Evolutionary conservation across 2,888 invertebrate genomes (phyloP).

Genomic region (Netelia melanura): DNA sequence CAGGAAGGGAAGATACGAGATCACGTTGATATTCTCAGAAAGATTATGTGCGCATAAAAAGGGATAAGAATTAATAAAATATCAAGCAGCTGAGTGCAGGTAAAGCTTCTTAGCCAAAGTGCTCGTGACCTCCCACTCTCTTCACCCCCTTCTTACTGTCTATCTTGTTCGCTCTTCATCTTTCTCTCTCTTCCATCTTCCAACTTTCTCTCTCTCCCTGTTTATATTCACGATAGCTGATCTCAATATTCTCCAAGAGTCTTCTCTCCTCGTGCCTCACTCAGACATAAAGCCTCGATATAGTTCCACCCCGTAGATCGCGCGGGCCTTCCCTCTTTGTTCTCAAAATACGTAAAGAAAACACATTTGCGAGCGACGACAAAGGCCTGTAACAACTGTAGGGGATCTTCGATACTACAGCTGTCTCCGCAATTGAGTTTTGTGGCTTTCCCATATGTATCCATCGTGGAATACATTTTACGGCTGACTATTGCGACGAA

Average conservation of each 20-base stretch:
- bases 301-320: not conserved
- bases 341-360: constrained; percentile 43
- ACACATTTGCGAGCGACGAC: constrained; percentile 22
- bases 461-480: too few relatives aligned
- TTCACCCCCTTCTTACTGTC: constrained; percentile 26
- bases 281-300: constrained; percentile 8
- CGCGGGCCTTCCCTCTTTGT: constrained; percentile 21
- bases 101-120: constrained; percentile 78
- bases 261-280: constrained; percentile 16
- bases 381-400: constrained; percentile 2
- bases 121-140: constrained; percentile 64
- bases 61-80: constrained; percentile 79
- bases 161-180: constrained; percentile 25
- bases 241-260: constrained; percentile 47
- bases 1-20: not conserved
- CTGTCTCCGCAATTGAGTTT: constrained; percentile 33
- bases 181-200: constrained; percentile 34
- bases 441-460: not conserved
- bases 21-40: constrained; percentile 53
- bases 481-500: too few relatives aligned
- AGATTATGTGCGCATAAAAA: constrained; percentile 68
- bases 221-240: constrained; percentile 40
- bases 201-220: constrained; percentile 19
- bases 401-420: constrained; percentile 15
- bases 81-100: constrained; percentile 78